Base-by-base conservation (phyloP, 1,140 invertebrate genomes). In the Arion vulgaris region DNA sequence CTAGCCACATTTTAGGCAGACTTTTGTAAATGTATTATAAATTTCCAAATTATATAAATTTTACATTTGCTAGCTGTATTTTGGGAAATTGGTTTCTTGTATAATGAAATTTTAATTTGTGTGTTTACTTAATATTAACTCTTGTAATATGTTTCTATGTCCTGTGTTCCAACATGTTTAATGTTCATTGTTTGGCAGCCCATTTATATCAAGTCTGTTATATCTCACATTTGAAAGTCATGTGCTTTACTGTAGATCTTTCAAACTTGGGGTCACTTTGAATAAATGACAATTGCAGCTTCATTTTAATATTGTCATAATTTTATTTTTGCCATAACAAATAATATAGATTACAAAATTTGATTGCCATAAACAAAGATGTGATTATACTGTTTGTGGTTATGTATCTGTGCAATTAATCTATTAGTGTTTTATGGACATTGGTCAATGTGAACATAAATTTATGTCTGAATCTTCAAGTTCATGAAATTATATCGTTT, bases 161-260 rank as follows among this genome's bases (percentile, higher is more conserved):
- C 23, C 28, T 7, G 28, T 66, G 62, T 66, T 72, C 23, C 28
- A 26, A 41, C 71, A 39, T 72, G 36, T 72, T 72, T 2, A 72
- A n/a, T n/a, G n/a, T n/a, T n/a, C n/a, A n/a, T n/a, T n/a, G 13
- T 45, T 15, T 72, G 71, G 71, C 71, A 72, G 71, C 71, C 71
- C 71, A 39, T 23, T 72, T 72, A 1, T 1, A 41, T 41, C 5
- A 41, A 41, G 38, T 72, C 41, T 11, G 1, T 45, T 4, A 39
- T 41, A 19, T 72, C 23, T n/a, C 26, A 39, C 4, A 36, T 71
- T 71, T 32, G 17, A 26, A 23, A 23, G 26, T 26, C 4, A 41
- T 72, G 38, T 72, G 36, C 71, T 72, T 72, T 72, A 72, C 71
- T 72, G 36, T 72, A 19, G 71, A 4, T 72, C 71, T 72, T 72